phyloP scores from a whole-genome alignment of 2,888 invertebrate species.

The Beris morrisii region DNA sequence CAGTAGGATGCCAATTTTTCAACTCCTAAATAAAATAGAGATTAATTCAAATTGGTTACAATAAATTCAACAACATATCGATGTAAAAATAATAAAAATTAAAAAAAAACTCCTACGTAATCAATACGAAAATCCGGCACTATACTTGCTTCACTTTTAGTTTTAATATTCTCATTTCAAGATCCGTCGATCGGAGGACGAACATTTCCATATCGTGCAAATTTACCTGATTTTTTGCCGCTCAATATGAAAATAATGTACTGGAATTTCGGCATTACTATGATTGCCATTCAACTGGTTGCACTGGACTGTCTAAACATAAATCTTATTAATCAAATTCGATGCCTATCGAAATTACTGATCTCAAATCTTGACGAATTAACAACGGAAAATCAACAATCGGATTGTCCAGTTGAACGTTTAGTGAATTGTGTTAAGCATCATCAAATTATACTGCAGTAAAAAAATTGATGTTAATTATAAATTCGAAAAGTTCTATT shows the following conservation, averaged over 20 bases:
- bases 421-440: constrained; percentile 2
- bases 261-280: constrained; percentile 42
- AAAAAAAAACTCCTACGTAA: too few species aligned
- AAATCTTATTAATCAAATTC: constrained; percentile 46
- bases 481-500: background rate
- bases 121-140: too few species aligned
- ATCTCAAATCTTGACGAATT: constrained; percentile 45
- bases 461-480: background rate
- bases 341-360: constrained; percentile 47
- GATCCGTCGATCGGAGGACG: constrained; percentile 37
- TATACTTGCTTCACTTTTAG: too few species aligned
- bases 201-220: constrained; percentile 45
- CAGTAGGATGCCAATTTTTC: too few species aligned
- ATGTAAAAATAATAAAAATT: too few species aligned
- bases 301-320: constrained; percentile 46
- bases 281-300: constrained; percentile 43
- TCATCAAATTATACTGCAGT: constrained; percentile 11
- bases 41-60: too few species aligned
- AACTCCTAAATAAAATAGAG: too few species aligned
- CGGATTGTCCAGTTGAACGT: background rate
- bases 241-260: constrained; percentile 41
- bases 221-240: constrained; percentile 43
- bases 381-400: background rate
- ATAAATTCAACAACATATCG: too few species aligned
- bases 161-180: constrained; percentile 13